phyloP scores from a whole-genome alignment of 1,140 invertebrate species.

The Atta cephalotes region DNA sequence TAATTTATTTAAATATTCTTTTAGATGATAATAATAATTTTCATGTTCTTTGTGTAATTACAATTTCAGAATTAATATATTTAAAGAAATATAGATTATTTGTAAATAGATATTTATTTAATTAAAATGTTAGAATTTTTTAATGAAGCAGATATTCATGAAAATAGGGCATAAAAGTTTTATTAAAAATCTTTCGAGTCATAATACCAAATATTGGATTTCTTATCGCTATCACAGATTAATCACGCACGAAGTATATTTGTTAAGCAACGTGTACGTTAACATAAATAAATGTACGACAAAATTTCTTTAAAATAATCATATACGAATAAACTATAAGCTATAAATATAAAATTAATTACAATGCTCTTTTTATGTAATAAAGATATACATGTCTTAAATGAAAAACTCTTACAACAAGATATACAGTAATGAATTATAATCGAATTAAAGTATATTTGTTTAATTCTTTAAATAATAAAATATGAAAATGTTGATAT shows the following conservation, averaged over 20 bases:
- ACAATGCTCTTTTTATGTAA: constrained; percentile 27
- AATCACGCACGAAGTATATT: constrained; percentile 68
- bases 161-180: neutral
- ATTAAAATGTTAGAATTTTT: neutral
- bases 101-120: neutral
- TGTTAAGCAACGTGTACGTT: constrained; percentile 50
- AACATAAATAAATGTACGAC: constrained; percentile 50
- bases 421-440: constrained; percentile 5
- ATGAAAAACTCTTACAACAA: constrained; percentile 7
- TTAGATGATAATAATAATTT: neutral
- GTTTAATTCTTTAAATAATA: constrained; percentile 4
- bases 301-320: constrained; percentile 4
- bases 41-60: neutral
- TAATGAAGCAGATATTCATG: neutral
- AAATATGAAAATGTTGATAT: neutral
- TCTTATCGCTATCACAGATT: constrained; percentile 72
- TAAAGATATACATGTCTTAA: constrained; percentile 29
- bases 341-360: constrained; percentile 60
- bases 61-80: neutral
- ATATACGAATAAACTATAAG: constrained; percentile 50
- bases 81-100: neutral
- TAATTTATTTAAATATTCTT: neutral
- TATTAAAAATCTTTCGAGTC: constrained; percentile 29
- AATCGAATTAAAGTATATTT: neutral
- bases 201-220: constrained; percentile 45